Conservation (phyloP, 1,140 invertebrate species). For the Araneus ventricosus region DNA sequence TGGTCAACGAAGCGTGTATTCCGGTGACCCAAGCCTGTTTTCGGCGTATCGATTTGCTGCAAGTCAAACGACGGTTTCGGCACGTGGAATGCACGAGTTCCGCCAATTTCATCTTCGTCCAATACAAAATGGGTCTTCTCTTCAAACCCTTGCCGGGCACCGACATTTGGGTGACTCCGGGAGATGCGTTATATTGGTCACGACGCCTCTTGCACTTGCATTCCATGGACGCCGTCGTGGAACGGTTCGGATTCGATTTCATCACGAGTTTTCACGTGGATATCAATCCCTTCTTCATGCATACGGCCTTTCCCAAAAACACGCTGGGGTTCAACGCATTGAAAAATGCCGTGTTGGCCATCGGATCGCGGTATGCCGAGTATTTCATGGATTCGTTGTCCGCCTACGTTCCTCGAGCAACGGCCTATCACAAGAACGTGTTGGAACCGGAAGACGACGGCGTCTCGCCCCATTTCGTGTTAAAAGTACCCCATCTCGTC, state of each 20-base stretch:
- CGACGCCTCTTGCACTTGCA: not conserved
- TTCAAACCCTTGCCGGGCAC: not conserved
- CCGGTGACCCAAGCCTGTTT: not conserved
- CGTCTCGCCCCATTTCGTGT: not conserved
- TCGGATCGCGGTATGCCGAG: not conserved
- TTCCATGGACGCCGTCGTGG: not conserved
- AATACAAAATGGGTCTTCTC: not conserved
- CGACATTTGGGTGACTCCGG: not conserved
- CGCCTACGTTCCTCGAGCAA: not conserved
- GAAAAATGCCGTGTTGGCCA: slow-evolving; percentile 53
- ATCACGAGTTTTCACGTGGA: slow-evolving; percentile 9
- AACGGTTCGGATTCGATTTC: not conserved
- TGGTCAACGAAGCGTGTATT: slow-evolving; percentile 24
- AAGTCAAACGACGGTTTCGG: not conserved
- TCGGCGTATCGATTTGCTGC: not conserved
- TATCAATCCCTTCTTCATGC: slow-evolving; percentile 16
- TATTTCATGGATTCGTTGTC: slow-evolving; percentile 59
- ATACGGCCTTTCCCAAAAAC: not conserved
- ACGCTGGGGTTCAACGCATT: slow-evolving; percentile 8
- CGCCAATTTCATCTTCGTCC: not conserved
- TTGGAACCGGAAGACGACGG: not conserved
- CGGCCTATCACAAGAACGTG: not conserved
- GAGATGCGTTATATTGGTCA: not conserved
- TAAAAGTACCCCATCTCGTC: not conserved
- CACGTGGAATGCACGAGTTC: not conserved